Evolutionary conservation across 2,113 vertebrate genomes (phyloP).

Genomic region (Periophthalmodon schlosseri): DNA sequence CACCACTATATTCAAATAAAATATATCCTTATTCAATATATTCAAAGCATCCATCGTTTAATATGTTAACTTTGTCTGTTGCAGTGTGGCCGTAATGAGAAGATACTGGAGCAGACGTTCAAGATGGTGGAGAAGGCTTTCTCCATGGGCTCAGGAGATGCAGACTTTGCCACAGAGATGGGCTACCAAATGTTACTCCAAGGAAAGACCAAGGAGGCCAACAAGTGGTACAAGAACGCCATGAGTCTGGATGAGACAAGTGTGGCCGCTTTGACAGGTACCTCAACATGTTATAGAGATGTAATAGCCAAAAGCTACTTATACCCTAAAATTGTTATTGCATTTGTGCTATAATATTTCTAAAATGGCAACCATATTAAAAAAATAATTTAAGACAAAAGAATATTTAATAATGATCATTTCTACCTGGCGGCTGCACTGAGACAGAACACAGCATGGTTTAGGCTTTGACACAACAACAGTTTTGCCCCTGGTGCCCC

Average conservation of each 20-base stretch:
- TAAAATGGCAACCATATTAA: not conserved
- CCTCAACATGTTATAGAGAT: not conserved
- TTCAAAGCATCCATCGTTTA: too few relatives aligned
- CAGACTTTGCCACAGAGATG: slow-evolving; percentile 91
- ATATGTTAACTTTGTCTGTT: not conserved
- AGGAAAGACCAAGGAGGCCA: slow-evolving; percentile 86
- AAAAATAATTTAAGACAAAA: too few relatives aligned
- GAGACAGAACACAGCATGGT: too few relatives aligned
- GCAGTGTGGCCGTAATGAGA: slow-evolving; percentile 91
- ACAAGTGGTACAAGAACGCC: slow-evolving; percentile 89
- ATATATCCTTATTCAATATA: too few relatives aligned
- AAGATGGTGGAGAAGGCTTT: slow-evolving; percentile 87
- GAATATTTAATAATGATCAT: too few relatives aligned
- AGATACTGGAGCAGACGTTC: slow-evolving; percentile 86
- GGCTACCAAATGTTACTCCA: slow-evolving; percentile 92
- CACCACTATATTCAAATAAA: too few relatives aligned
- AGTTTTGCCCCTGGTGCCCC: too few relatives aligned
- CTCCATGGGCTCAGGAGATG: slow-evolving; percentile 74
- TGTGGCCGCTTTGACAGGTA: slow-evolving; percentile 87
- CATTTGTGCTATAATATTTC: not conserved
- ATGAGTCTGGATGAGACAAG: slow-evolving; percentile 89
- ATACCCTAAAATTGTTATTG: not conserved
- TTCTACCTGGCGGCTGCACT: too few relatives aligned
- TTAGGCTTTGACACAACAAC: too few relatives aligned
- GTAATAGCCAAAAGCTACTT: too few relatives aligned